Conservation (phyloP, 2,797 vertebrate genomes). For the Pseudopleuronectes americanus region DNA sequence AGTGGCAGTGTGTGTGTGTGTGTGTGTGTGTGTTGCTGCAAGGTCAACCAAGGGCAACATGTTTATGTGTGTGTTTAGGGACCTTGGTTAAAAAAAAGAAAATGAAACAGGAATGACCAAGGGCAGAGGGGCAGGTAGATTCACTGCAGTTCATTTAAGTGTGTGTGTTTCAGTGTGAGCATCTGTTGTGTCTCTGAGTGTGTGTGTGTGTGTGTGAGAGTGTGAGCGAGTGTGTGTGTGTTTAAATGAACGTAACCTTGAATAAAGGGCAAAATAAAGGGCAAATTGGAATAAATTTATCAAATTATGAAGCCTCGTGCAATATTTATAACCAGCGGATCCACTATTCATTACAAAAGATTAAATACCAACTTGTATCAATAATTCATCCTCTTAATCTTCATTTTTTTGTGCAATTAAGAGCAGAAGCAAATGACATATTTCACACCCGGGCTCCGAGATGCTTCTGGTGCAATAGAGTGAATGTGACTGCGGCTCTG, state of each 20-base stretch:
- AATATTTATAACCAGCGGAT: slow-evolving; percentile 70
- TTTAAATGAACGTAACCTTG: slow-evolving; percentile 69
- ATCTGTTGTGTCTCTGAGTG: slow-evolving; percentile 12
- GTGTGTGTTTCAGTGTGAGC: slow-evolving; percentile 21
- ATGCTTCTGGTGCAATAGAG: slow-evolving; percentile 20
- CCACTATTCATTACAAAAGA: slow-evolving; percentile 69
- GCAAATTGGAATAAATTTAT: slow-evolving; percentile 71
- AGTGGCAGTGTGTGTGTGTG: neutral
- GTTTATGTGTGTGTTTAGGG: slow-evolving; percentile 51
- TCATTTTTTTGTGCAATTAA: slow-evolving; percentile 70
- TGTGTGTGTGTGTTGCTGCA: slow-evolving; percentile 10
- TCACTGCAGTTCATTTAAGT: slow-evolving; percentile 21
- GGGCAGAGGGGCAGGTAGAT: slow-evolving; percentile 42
- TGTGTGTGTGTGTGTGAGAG: slow-evolving; percentile 9
- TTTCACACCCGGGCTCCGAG: slow-evolving; percentile 34
- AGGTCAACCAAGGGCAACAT: slow-evolving; percentile 59
- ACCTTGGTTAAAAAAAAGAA: slow-evolving; percentile 25
- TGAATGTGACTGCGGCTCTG: slow-evolving; percentile 8
- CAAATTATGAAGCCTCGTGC: slow-evolving; percentile 64
- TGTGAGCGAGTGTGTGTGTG: slow-evolving; percentile 22
- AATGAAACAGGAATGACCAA: slow-evolving; percentile 44
- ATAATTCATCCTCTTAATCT: slow-evolving; percentile 76
- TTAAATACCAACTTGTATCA: slow-evolving; percentile 74
- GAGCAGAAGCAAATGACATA: slow-evolving; percentile 49
- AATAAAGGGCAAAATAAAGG: slow-evolving; percentile 75